These are phyloP conservation scores for Spialia ferax DNA, from an alignment of 2,888 invertebrate genomes.

Conservation along the genomic window DNA sequence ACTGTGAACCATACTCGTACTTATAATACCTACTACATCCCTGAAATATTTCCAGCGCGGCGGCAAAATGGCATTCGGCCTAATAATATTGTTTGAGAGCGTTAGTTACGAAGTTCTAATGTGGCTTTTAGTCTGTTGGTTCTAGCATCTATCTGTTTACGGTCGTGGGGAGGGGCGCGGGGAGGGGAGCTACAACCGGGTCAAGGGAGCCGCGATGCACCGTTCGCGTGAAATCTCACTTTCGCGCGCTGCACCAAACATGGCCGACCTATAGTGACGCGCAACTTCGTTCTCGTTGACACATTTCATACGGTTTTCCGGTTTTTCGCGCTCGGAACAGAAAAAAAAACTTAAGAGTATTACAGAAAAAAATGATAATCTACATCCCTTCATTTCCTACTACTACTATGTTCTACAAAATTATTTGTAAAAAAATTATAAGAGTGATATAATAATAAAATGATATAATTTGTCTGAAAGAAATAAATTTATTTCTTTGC, in stretches of 20 bases:
- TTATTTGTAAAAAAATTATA: too few species aligned
- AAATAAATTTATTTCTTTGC: conserved; percentile 13
- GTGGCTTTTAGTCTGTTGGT: conserved; percentile 33
- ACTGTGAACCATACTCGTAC: conserved; percentile 44
- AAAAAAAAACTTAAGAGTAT: too few species aligned
- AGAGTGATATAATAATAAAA: too few species aligned
- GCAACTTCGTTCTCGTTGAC: conserved; percentile 73
- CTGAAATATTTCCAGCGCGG: conserved; percentile 58
- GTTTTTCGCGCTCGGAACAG: conserved; percentile 39
- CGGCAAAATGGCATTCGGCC: conserved; percentile 48
- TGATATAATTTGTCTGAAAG: neutral
- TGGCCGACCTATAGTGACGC: conserved; percentile 74
- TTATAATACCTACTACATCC: conserved; percentile 51
- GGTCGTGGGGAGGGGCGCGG: conserved; percentile 67
- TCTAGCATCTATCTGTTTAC: conserved; percentile 62
- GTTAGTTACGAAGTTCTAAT: conserved; percentile 32
- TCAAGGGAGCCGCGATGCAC: conserved; percentile 85
- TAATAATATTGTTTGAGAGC: conserved; percentile 49
- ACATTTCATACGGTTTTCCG: conserved; percentile 58
- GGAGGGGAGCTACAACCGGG: conserved; percentile 68
- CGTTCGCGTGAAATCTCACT: conserved; percentile 85
- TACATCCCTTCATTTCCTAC: too few species aligned
- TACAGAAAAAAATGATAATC: too few species aligned
- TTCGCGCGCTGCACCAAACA: conserved; percentile 83
- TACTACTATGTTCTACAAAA: too few species aligned